These are phyloP conservation scores for Pseudomyrmex flavicornis DNA, from an alignment of 1,140 invertebrate genomes.

Conservation along the genomic window DNA sequence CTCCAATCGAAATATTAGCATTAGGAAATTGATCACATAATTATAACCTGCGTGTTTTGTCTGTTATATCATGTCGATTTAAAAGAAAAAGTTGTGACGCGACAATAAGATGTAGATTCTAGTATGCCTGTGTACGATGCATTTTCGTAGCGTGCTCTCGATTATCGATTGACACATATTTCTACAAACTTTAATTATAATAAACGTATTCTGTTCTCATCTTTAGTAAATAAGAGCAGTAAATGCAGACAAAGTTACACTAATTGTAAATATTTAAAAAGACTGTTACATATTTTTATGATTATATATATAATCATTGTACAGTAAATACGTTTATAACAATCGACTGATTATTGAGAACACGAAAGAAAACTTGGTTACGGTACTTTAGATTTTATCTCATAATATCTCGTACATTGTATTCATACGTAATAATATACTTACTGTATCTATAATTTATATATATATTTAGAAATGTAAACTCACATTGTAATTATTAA, in stretches of 20 bases:
- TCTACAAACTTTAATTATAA: not conserved
- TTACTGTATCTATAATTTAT: not conserved
- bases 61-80: conserved; percentile 61
- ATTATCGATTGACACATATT: not conserved
- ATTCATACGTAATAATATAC: not conserved
- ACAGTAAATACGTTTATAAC: not conserved
- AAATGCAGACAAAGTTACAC: conserved; percentile 4
- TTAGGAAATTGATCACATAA: no score
- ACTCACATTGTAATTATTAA: no score
- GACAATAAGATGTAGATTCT: conserved; percentile 81
- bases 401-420: not conserved
- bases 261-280: not conserved
- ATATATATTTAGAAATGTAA: not conserved
- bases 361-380: conserved; percentile 50
- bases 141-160: conserved; percentile 45
- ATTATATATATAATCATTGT: conserved; percentile 8
- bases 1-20: not conserved
- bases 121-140: conserved; percentile 69
- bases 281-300: not conserved
- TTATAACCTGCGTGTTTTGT: conserved; percentile 36
- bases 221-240: not conserved
- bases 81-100: conserved; percentile 78
- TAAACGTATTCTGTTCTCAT: not conserved
- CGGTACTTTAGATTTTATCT: conserved; percentile 54
- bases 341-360: conserved; percentile 29